Percentiles rank a stretch among this genome's conserved stretches.
phyloP scores from a whole-genome alignment of 2,888 invertebrate genomes.

The Cheiracanthium punctorium region DNA sequence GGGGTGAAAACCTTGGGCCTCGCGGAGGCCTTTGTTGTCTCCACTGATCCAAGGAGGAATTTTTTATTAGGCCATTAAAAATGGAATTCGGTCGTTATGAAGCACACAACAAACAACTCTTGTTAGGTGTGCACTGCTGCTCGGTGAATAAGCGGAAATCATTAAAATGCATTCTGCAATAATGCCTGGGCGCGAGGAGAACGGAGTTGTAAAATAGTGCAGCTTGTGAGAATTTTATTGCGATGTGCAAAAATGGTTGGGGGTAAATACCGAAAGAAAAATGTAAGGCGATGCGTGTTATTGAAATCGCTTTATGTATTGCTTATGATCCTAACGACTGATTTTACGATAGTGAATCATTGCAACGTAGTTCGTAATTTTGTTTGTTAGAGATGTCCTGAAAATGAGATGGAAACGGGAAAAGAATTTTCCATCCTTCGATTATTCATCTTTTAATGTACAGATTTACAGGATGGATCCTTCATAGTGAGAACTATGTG shows the following conservation, averaged over 20 bases:
- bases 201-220: background rate
- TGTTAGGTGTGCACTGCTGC: background rate
- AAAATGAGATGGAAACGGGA: too few relatives aligned
- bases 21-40: constrained; percentile 12
- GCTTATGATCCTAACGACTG: too few relatives aligned
- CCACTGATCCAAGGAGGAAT: background rate
- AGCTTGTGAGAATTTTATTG: background rate
- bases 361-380: too few relatives aligned
- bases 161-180: constrained; percentile 10
- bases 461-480: too few relatives aligned
- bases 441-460: too few relatives aligned
- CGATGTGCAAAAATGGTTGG: background rate
- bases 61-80: constrained; percentile 19
- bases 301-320: too few relatives aligned
- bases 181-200: background rate
- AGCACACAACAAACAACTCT: background rate
- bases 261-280: background rate
- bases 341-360: too few relatives aligned
- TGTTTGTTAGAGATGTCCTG: too few relatives aligned
- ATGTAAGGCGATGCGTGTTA: too few relatives aligned
- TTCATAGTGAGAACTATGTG: too few relatives aligned
- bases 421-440: too few relatives aligned
- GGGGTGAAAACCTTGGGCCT: background rate
- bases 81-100: constrained; percentile 16
- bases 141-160: constrained; percentile 10